These are phyloP conservation scores for Drosophila meridionalis DNA, from an alignment of 2,888 invertebrate genomes.

Conservation along the genomic window DNA sequence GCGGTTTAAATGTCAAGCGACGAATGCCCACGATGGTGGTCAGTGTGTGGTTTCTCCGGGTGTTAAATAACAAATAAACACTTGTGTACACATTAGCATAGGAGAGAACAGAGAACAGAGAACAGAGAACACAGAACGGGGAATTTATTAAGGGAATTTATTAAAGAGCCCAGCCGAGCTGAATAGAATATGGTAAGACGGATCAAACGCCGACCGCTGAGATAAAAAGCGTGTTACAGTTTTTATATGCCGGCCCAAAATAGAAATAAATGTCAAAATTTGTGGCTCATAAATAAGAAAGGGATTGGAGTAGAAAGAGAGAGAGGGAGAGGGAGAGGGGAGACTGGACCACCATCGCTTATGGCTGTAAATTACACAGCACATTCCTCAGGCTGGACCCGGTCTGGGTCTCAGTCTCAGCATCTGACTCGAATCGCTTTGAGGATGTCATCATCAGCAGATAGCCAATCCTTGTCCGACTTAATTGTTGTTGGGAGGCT, in stretches of 20 bases:
- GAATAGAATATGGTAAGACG: conserved; percentile 4
- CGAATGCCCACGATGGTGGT: conserved; percentile 57
- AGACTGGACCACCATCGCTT: conserved; percentile 27
- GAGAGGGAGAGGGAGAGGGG: neutral
- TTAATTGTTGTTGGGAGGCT: conserved; percentile 65
- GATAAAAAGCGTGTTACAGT: conserved; percentile 50
- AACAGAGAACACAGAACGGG: conserved; percentile 15
- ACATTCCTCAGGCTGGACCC: conserved; percentile 50
- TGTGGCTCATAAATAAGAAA: conserved; percentile 66
- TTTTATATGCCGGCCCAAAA: conserved; percentile 25
- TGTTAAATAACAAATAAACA: conserved; percentile 81
- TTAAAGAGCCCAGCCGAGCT: conserved; percentile 36
- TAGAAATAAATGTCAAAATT: conserved; percentile 73
- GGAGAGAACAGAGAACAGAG: conserved; percentile 22
- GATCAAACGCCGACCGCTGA: conserved; percentile 47
- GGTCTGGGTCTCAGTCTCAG: neutral
- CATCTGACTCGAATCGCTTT: conserved; percentile 1
- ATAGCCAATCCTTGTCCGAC: conserved; percentile 22
- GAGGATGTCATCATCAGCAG: conserved; percentile 71
- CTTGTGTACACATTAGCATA: conserved; percentile 75
- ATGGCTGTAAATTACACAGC: conserved; percentile 68
- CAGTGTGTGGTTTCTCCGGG: conserved; percentile 59
- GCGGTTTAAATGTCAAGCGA: conserved; percentile 52
- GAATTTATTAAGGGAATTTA: conserved; percentile 67
- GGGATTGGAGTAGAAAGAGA: neutral